phyloP scores from a whole-genome alignment of 1,140 invertebrate species.

The Matsumurasca onukii region DNA sequence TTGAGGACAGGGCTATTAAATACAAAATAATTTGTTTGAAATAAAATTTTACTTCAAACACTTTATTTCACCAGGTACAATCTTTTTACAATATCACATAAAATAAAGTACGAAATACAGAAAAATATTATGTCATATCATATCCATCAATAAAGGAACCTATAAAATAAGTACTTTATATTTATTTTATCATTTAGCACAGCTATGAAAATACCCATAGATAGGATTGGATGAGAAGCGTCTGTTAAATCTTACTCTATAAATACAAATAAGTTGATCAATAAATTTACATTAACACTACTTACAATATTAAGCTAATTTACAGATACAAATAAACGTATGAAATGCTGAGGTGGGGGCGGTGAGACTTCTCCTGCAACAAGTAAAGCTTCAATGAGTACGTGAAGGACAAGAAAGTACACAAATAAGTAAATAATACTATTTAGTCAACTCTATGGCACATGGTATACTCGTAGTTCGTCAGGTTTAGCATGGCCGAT shows the following conservation, averaged over 20 bases:
- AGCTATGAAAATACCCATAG: conserved; percentile 12
- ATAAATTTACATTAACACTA: conserved; percentile 26
- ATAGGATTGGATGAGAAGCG: conserved; percentile 5
- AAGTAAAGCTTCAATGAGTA: too few species aligned
- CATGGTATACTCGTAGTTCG: too few species aligned
- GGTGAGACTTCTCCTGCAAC: conserved; percentile 2
- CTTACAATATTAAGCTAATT: conserved; percentile 25
- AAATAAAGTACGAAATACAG: conserved; percentile 19
- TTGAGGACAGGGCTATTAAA: not conserved
- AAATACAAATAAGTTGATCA: conserved; percentile 22
- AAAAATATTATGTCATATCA: conserved; percentile 21
- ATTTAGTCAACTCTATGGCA: too few species aligned
- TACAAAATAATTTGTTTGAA: conserved; percentile 15
- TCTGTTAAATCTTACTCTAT: conserved; percentile 18
- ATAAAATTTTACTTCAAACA: conserved; percentile 25
- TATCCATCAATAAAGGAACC: conserved; percentile 18
- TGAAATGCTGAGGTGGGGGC: conserved; percentile 15
- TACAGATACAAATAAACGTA: conserved; percentile 25
- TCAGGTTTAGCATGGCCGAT: too few species aligned
- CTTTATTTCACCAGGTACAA: conserved; percentile 25
- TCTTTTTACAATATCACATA: conserved; percentile 27
- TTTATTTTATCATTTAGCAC: conserved; percentile 21
- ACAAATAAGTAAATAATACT: too few species aligned
- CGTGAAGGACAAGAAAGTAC: too few species aligned
- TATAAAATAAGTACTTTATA: conserved; percentile 22